Conservation (phyloP, 2,113 vertebrate genomes). For the Cinclus mexicanus region DNA sequence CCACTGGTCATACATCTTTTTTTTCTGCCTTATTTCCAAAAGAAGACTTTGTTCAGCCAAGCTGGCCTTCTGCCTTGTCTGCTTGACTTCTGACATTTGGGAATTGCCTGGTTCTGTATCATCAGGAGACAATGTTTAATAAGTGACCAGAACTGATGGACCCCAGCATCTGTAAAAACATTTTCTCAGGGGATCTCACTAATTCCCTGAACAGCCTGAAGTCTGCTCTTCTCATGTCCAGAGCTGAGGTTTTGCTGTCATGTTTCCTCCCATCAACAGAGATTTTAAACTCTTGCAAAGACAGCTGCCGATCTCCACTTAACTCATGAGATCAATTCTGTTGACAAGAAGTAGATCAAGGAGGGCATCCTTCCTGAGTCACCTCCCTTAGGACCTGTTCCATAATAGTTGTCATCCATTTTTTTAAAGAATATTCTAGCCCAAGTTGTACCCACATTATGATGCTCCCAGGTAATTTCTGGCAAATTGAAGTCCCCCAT, state of each 20-base stretch:
- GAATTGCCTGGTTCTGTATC: not conserved
- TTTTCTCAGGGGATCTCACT: not conserved
- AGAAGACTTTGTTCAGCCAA: not conserved
- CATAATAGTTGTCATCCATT: not conserved
- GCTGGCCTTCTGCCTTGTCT: not conserved
- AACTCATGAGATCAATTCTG: not conserved
- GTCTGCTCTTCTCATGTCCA: not conserved
- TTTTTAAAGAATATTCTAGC: not conserved
- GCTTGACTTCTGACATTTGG: not conserved
- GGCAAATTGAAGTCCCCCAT: not conserved
- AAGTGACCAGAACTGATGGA: not conserved
- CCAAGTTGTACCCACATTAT: not conserved
- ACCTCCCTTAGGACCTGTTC: not conserved
- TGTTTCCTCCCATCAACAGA: not conserved
- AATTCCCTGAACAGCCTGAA: not conserved
- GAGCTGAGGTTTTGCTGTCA: not conserved
- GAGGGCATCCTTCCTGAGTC: not conserved
- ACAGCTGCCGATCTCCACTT: accelerated
- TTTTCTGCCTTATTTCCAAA: not conserved
- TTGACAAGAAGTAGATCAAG: not conserved
- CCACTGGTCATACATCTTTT: not conserved
- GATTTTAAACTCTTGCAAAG: not conserved
- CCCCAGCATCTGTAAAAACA: not conserved
- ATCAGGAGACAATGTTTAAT: not conserved
- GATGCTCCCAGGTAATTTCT: not conserved